These are phyloP conservation scores for Salvelinus sp. DNA, from an alignment of 2,113 vertebrate genomes.

Conservation along the genomic window DNA sequence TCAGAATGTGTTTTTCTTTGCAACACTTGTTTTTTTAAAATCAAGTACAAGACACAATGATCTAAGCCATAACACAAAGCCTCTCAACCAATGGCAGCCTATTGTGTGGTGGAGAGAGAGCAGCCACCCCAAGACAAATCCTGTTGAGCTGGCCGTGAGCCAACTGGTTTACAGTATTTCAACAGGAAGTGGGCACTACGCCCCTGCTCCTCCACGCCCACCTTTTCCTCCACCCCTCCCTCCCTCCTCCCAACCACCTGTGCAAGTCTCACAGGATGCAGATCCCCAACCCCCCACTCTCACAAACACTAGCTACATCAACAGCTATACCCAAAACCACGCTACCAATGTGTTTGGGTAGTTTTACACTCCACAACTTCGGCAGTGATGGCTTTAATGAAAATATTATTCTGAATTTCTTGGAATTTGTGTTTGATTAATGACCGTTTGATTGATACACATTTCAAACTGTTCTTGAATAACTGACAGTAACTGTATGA, in stretches of 20 bases:
- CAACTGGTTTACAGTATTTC: conserved; percentile 59
- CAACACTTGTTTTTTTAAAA: background rate
- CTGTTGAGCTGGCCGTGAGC: conserved; percentile 61
- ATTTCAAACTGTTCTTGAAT: too few relatives aligned
- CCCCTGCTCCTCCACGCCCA: conserved; percentile 62
- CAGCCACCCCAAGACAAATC: conserved; percentile 51
- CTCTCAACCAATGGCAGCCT: conserved; percentile 65
- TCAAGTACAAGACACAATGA: conserved; percentile 64
- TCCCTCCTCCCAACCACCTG: conserved; percentile 80
- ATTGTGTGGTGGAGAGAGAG: conserved; percentile 53
- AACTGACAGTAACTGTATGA: background rate
- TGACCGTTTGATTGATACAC: background rate
- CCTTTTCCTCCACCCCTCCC: conserved; percentile 56
- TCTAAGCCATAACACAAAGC: conserved; percentile 48
- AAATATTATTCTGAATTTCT: conserved; percentile 14
- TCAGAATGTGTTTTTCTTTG: background rate
- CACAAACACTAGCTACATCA: conserved; percentile 23
- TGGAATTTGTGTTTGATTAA: conserved; percentile 11
- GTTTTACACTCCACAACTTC: conserved; percentile 54
- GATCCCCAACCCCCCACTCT: conserved; percentile 38
- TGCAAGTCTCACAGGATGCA: conserved; percentile 84
- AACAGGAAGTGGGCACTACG: conserved; percentile 83
- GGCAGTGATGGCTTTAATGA: conserved; percentile 36
- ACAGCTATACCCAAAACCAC: conserved; percentile 63
- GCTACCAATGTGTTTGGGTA: conserved; percentile 41